A percentile compares a stretch with the other conserved stretches of the same genome.
Evolutionary conservation across 2,797 vertebrate genomes (phyloP).

Genomic region (Phoxinus dragarum): DNA sequence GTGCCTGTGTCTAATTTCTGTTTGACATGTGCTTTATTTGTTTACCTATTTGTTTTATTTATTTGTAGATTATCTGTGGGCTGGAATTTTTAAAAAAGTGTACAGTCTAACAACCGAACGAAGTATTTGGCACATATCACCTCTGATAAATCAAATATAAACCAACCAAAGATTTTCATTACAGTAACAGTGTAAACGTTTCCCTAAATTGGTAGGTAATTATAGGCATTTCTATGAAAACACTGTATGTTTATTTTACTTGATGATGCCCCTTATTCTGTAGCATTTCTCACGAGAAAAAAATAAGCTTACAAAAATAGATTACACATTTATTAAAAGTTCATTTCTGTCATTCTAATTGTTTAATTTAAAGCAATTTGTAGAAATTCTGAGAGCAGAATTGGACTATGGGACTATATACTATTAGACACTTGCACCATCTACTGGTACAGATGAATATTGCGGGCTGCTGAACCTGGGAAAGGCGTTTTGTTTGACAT

Average conservation of each 20-base stretch:
- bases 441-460: conserved; percentile 12
- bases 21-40: too few relatives aligned
- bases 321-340: too few relatives aligned
- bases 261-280: neutral
- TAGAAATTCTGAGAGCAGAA: neutral
- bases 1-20: too few relatives aligned
- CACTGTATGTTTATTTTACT: neutral
- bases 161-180: neutral
- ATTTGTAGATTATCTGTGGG: too few relatives aligned
- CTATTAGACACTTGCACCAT: conserved; percentile 37
- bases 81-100: too few relatives aligned
- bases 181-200: neutral
- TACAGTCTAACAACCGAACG: too few relatives aligned
- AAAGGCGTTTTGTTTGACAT: neutral
- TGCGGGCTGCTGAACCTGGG: neutral
- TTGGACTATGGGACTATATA: neutral
- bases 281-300: neutral
- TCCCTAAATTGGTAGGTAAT: neutral
- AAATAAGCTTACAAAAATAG: neutral
- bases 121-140: neutral
- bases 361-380: neutral
- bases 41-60: too few relatives aligned
- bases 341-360: neutral
- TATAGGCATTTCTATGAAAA: neutral
- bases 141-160: neutral